Evolutionary conservation across 2,888 invertebrate genomes (phyloP).

Genomic region (Clostera curtula): DNA sequence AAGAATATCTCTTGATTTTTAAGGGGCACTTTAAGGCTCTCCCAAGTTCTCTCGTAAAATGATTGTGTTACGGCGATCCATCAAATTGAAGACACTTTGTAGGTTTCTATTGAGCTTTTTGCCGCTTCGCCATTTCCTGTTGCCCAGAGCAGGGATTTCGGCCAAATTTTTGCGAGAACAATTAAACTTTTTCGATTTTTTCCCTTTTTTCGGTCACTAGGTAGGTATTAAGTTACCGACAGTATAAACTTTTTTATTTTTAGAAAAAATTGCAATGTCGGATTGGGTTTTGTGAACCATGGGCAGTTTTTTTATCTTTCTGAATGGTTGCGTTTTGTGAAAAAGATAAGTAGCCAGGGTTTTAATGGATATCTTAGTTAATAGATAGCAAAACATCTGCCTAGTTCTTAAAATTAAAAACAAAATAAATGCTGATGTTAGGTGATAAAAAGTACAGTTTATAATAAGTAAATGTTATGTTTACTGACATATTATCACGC

Average conservation of each 20-base stretch:
- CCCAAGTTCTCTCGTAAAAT: constrained; percentile 51
- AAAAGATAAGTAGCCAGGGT: constrained; percentile 34
- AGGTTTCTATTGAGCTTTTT: constrained; percentile 61
- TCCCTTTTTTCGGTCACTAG: constrained; percentile 57
- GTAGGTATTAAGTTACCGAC: constrained; percentile 58
- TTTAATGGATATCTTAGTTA: constrained; percentile 19
- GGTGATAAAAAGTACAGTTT: too few relatives aligned
- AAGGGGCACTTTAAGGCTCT: constrained; percentile 67
- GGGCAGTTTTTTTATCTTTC: constrained; percentile 31
- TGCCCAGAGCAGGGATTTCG: constrained; percentile 46
- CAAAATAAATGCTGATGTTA: too few relatives aligned
- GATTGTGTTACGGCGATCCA: constrained; percentile 70
- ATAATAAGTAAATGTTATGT: too few relatives aligned
- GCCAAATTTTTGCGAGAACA: constrained; percentile 60
- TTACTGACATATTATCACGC: too few relatives aligned
- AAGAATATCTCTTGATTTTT: constrained; percentile 69
- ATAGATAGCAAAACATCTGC: constrained; percentile 25
- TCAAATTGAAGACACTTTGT: constrained; percentile 61
- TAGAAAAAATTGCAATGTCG: constrained; percentile 37
- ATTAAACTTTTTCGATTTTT: constrained; percentile 54
- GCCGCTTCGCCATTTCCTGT: constrained; percentile 67
- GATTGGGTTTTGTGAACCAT: constrained; percentile 34
- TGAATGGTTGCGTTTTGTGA: constrained; percentile 32
- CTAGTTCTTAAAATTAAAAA: constrained; percentile 1
- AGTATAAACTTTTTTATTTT: constrained; percentile 37